phyloP scores from a whole-genome alignment of 2,113 vertebrate species.

The Merops nubicus region DNA sequence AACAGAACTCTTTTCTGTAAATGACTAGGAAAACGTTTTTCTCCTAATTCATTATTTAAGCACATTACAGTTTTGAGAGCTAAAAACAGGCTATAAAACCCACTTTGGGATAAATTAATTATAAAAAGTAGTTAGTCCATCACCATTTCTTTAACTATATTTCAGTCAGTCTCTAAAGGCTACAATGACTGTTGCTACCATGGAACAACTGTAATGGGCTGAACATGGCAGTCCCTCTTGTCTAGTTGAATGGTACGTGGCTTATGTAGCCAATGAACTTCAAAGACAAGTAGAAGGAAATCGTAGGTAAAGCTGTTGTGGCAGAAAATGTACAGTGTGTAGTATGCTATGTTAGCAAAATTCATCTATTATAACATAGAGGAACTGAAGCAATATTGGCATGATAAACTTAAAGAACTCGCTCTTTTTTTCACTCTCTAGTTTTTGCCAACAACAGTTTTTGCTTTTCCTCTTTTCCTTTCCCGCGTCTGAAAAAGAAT shows the following conservation, averaged over 20 bases:
- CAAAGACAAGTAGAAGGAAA: background rate
- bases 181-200: accelerated
- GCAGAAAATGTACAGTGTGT: background rate
- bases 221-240: accelerated
- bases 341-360: background rate
- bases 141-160: background rate
- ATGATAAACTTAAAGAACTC: background rate
- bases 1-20: background rate
- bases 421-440: background rate
- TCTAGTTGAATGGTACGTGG: background rate
- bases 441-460: background rate
- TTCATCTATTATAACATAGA: accelerated
- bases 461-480: background rate
- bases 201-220: background rate
- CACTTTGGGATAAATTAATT: background rate
- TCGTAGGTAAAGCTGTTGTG: background rate
- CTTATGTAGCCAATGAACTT: background rate
- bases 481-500: background rate
- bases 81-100: background rate
- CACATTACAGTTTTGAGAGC: background rate
- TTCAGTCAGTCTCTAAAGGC: background rate
- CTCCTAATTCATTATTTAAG: background rate
- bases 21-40: background rate
- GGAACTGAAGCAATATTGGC: background rate
- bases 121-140: background rate